These are phyloP conservation scores for Chrysolina oricalcia DNA, from an alignment of 2,888 invertebrate genomes.

Conservation along the genomic window DNA sequence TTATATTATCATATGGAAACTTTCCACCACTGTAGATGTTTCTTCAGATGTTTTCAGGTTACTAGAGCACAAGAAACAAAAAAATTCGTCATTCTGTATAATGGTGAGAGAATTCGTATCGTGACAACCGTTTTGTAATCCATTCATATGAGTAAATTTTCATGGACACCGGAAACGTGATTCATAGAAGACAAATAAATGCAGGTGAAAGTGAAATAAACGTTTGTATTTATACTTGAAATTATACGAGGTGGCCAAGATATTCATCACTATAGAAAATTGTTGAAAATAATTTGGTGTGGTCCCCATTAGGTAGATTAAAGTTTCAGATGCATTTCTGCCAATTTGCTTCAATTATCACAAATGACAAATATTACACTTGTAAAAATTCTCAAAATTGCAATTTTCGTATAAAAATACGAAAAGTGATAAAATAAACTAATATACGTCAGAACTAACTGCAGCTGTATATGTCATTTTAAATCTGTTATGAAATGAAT, in stretches of 20 bases:
- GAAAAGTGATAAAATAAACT: no score
- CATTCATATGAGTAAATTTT: conserved; percentile 1
- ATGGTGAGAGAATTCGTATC: background rate
- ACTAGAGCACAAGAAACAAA: background rate
- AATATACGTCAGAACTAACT: no score
- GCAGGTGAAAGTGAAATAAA: conserved; percentile 8
- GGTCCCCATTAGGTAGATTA: no score
- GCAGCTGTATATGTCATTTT: no score
- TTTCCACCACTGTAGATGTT: background rate
- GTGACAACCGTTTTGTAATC: conserved; percentile 11
- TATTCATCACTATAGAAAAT: no score
- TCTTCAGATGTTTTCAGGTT: background rate
- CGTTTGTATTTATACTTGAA: background rate
- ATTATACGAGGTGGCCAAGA: background rate
- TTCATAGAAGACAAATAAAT: background rate
- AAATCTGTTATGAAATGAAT: no score
- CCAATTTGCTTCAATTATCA: no score
- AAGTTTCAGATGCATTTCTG: no score
- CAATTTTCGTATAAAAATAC: no score
- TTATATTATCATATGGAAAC: background rate
- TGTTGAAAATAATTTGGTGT: no score
- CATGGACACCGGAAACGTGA: conserved; percentile 5
- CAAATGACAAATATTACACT: no score
- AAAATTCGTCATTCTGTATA: background rate
- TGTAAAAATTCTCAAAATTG: no score